Base-by-base conservation (phyloP, 2,113 vertebrate genomes). In the Theristicus caerulescens region DNA sequence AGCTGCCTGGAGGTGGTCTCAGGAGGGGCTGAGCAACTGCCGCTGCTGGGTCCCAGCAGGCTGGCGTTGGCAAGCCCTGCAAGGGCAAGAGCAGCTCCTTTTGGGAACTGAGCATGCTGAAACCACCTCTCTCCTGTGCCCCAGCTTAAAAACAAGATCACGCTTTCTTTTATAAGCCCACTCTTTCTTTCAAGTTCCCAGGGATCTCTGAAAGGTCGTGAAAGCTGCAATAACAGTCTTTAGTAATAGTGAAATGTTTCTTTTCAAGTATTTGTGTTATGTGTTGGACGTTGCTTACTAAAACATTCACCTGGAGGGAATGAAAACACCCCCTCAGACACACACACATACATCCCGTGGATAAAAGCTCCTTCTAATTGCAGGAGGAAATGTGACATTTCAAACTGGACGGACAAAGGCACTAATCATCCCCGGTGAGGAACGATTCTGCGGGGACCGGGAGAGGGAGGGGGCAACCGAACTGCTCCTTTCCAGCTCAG, bases 381-480 rank as follows among this genome's bases (percentile, higher is more conserved):
- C 85, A 62, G 78, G 64, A 79, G 78, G 87, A 96, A 90, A 95
- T 38, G 91, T 93, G 94, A 79, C 94, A 93, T 94, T 97, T 96
- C 81, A n/a, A 32, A 79, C 15, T 67, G 81, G 86, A 64, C 10
- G 26, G 81, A 76, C 13, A 8, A 88, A 91, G 78, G 93, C 82
- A 90, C 58, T 72, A 88, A 94, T 70, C 79, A 93, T 32, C 54
- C 74, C 87, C 13, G 3, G 36, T 6, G 54, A 90, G 93, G 87
- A 90, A 54, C 0, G 0, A 21, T 64, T 66, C 87, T 69, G 70
- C 0, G 0, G 84, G 74, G 78, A 73, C 16, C 0, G 0, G 55
- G 65, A 91, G 70, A 92, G 34, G 79, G 66, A 88, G 64, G 15
- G 80, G 80, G 88, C 42, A 91, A 54, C 0, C 1, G 2, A 74